These are phyloP conservation scores for Anthrax anthrax DNA, from an alignment of 2,888 invertebrate species.

Conservation along the genomic window DNA sequence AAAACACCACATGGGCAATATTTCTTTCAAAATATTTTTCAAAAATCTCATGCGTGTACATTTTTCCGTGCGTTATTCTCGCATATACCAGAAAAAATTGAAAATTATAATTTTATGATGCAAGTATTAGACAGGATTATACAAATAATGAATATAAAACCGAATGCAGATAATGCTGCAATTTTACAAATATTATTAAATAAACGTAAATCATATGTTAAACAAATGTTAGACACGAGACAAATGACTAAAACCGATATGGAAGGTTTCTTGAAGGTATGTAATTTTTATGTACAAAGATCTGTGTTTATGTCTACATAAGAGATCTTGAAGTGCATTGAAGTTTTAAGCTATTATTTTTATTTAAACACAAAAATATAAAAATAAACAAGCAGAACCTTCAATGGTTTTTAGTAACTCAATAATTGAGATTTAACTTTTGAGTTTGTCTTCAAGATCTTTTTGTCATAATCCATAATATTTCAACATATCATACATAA, in stretches of 20 bases:
- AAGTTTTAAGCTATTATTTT: no score
- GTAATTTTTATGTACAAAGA: no score
- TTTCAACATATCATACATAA: no score
- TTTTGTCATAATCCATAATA: no score
- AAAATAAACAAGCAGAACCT: no score
- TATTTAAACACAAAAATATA: no score
- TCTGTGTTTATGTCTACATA: no score
- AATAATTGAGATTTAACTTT: no score
- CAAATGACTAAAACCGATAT: conserved; percentile 13
- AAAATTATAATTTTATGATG: conserved; percentile 16
- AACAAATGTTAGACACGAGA: conserved; percentile 10
- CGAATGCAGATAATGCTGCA: conserved; percentile 12
- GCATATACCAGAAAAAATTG: conserved; percentile 14
- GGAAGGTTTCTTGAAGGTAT: conserved; percentile 15
- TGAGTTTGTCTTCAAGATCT: no score
- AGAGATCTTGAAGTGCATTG: no score
- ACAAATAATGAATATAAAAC: conserved; percentile 10
- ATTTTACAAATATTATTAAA: conserved; percentile 16
- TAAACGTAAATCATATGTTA: conserved; percentile 14
- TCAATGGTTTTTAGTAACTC: no score
- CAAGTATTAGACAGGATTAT: conserved; percentile 18
- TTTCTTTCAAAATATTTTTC: conserved; percentile 17
- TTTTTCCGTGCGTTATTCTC: conserved; percentile 22
- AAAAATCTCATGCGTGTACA: conserved; percentile 20
- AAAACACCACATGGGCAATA: conserved; percentile 15